Evolutionary conservation across 2,113 vertebrate species (phyloP).

Genomic region (Lagenorhynchus albirostris): DNA sequence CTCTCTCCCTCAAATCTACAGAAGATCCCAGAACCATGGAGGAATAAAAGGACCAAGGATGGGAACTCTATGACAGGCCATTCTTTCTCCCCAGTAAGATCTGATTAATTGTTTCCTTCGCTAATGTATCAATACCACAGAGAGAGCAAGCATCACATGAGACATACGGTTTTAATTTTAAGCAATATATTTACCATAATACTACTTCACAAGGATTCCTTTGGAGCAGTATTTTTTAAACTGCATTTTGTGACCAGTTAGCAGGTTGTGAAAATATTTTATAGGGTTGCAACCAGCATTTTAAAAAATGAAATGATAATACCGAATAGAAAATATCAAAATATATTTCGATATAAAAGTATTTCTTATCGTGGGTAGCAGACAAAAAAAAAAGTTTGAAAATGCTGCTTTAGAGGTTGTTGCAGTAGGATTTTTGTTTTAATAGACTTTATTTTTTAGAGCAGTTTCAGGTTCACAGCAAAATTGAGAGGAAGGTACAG

Average conservation of each 20-base stretch:
- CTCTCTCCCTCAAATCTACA: neutral
- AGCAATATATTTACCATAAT: neutral
- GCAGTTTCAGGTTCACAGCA: neutral
- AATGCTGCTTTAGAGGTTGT: neutral
- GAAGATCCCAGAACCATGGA: neutral
- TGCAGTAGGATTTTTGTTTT: neutral
- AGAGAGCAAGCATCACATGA: neutral
- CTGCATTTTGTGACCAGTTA: neutral
- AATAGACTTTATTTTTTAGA: neutral
- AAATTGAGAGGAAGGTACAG: neutral
- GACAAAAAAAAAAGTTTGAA: neutral
- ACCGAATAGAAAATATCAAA: neutral
- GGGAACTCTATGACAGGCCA: neutral
- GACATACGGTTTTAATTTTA: neutral
- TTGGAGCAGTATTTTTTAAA: neutral
- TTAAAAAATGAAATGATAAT: neutral
- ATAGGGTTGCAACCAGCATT: neutral
- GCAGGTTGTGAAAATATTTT: neutral
- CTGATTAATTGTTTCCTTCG: slow-evolving; percentile 6
- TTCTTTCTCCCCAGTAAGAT: neutral
- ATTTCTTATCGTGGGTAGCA: neutral
- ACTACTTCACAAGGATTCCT: neutral
- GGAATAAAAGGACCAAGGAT: neutral
- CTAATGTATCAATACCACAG: neutral
- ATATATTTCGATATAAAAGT: neutral